These are phyloP conservation scores for Meghimatium bilineatum DNA, from an alignment of 2,888 invertebrate species.

Conservation along the genomic window DNA sequence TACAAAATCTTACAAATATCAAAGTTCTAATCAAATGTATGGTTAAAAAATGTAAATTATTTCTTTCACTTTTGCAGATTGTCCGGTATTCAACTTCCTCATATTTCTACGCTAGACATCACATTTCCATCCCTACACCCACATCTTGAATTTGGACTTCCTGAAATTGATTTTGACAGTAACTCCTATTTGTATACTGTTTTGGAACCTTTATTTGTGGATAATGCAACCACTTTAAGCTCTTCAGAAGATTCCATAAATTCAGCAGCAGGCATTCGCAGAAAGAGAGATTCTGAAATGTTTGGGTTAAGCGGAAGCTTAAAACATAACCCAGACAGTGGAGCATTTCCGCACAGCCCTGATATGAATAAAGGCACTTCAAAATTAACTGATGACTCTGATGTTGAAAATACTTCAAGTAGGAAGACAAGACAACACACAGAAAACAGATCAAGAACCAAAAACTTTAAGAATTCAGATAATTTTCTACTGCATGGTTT, in stretches of 20 bases:
- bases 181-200: neutral
- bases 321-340: conserved; percentile 33
- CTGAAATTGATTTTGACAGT: conserved; percentile 22
- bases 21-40: too few species aligned
- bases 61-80: conserved; percentile 12
- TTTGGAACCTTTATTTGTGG: conserved; percentile 16
- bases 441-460: neutral
- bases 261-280: neutral
- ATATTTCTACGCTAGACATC: conserved; percentile 33
- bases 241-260: neutral
- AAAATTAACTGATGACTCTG: neutral
- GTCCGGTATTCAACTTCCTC: conserved; percentile 25
- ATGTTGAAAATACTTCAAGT: neutral
- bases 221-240: neutral
- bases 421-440: neutral
- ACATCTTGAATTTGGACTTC: neutral
- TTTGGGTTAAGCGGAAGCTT: conserved; percentile 37
- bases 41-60: too few species aligned
- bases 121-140: conserved; percentile 37
- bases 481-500: neutral
- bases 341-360: neutral
- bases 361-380: neutral
- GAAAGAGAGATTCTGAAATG: conserved; percentile 15
- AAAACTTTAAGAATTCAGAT: neutral
- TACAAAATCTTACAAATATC: too few species aligned